Percentiles rank a stretch among this genome's conserved stretches.
These are phyloP conservation scores for Protosalanx chinensis DNA, from an alignment of 2,797 vertebrate species.

Conservation along the genomic window DNA sequence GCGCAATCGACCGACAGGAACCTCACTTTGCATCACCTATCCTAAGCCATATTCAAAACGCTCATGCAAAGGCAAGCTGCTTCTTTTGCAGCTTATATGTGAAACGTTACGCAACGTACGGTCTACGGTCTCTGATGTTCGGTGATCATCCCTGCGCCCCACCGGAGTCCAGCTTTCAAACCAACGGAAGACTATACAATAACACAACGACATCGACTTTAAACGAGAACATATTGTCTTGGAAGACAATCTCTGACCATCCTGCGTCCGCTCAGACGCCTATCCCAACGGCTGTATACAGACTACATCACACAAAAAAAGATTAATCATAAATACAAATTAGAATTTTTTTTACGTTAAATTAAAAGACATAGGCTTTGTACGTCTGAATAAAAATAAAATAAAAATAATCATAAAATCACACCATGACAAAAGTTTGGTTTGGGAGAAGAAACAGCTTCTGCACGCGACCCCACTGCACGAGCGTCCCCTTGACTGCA, in stretches of 20 bases:
- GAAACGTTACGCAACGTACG: no score
- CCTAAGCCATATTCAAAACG: background rate
- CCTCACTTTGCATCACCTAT: background rate
- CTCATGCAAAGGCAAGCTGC: no score
- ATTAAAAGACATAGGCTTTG: background rate
- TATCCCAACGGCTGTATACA: background rate
- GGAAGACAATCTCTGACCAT: background rate
- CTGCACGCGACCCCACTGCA: background rate
- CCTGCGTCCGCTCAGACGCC: background rate
- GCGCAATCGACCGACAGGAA: background rate
- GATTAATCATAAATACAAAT: background rate
- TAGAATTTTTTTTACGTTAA: background rate
- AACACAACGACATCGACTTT: background rate
- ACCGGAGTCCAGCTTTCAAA: no score
- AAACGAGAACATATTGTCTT: background rate
- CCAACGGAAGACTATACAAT: no score
- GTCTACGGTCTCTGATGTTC: no score
- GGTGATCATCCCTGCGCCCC: no score
- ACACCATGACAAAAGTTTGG: background rate
- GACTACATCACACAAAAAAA: background rate
- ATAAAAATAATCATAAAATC: background rate
- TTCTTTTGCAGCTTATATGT: no score
- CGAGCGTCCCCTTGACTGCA: background rate
- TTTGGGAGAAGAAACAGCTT: background rate
- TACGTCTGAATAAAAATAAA: background rate